Conservation (phyloP, 2,888 invertebrate genomes). For the Stratiomys singularior region DNA sequence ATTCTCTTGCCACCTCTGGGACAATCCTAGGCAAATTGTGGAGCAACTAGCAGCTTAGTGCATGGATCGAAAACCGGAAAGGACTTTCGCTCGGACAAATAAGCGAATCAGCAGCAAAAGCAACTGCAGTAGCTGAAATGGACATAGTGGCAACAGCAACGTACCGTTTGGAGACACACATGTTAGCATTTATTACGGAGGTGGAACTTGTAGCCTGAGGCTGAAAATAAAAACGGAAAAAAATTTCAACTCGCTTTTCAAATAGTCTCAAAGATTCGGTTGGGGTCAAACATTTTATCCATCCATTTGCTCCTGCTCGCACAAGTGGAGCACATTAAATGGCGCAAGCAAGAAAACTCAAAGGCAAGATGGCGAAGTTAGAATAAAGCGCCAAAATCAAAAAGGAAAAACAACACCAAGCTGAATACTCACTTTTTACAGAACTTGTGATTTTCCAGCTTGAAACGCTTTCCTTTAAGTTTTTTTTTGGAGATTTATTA, state of each 20-base stretch:
- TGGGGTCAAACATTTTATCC: conserved; percentile 32
- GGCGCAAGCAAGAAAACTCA: background rate
- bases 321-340: background rate
- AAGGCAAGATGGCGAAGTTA: background rate
- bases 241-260: background rate
- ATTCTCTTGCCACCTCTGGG: background rate
- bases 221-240: background rate
- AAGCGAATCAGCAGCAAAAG: background rate
- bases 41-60: background rate
- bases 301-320: conserved; percentile 11
- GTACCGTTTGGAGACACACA: conserved; percentile 18
- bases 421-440: too few species aligned
- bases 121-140: background rate
- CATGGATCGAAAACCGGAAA: background rate
- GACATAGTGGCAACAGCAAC: too few species aligned
- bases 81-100: conserved; percentile 11
- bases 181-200: conserved; percentile 40
- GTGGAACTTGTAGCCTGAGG: conserved; percentile 15
- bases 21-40: background rate
- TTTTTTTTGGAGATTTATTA: conserved; percentile 24
- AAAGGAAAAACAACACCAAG: too few species aligned
- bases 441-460: background rate
- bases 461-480: too few species aligned
- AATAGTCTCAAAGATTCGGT: background rate
- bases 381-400: too few species aligned